These are phyloP conservation scores for Dendroctonus ponderosae DNA, from an alignment of 1,140 invertebrate species.

Conservation along the genomic window DNA sequence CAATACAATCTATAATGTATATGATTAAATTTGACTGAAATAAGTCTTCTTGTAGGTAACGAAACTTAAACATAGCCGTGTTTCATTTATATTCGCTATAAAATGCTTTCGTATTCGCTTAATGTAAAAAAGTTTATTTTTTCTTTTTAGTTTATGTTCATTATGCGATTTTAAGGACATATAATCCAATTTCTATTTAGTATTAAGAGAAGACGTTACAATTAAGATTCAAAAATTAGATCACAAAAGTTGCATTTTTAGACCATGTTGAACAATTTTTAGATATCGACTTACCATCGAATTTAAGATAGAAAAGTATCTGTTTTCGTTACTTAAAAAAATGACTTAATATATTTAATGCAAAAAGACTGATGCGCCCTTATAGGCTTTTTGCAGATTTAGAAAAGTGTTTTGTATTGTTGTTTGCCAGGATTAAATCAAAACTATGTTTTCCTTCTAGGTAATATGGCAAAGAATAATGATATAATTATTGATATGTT, in stretches of 20 bases:
- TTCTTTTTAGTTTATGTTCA: too few species aligned
- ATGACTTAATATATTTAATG: constrained; percentile 36
- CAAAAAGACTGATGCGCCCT: constrained; percentile 43
- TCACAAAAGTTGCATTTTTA: constrained; percentile 1
- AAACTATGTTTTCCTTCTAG: constrained; percentile 13
- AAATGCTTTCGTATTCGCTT: too few species aligned
- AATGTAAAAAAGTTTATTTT: too few species aligned
- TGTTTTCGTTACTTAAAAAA: constrained; percentile 32
- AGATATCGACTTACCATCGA: background rate
- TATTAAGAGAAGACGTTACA: too few species aligned
- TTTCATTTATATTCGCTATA: too few species aligned
- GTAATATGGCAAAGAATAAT: constrained; percentile 4
- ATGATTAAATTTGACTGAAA: constrained; percentile 17
- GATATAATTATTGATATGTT: constrained; percentile 19
- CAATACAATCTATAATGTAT: constrained; percentile 11
- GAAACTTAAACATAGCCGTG: constrained; percentile 6
- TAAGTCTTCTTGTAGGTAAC: constrained; percentile 31
- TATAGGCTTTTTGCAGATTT: constrained; percentile 42
- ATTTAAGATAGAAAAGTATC: constrained; percentile 4
- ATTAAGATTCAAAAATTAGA: too few species aligned
- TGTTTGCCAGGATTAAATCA: constrained; percentile 23
- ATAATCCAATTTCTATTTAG: too few species aligned
- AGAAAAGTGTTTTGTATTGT: constrained; percentile 14
- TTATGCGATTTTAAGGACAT: too few species aligned
- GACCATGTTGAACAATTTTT: constrained; percentile 3